Evolutionary conservation across 2,113 vertebrate species (phyloP), one percentile per base, ranked within the genome.

Genomic region (Carassius carassius): DNA sequence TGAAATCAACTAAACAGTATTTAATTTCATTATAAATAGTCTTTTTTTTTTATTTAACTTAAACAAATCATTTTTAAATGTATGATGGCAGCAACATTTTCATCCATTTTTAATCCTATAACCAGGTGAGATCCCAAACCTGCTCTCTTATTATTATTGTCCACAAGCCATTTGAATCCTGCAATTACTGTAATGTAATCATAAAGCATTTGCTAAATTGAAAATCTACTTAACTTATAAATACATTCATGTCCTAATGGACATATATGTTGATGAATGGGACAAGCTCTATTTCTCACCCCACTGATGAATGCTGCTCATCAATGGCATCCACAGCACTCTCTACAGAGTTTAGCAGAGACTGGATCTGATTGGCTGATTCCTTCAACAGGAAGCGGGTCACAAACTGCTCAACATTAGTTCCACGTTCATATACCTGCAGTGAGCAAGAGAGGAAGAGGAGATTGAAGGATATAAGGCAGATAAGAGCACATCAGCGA

Each of bases 371-470:
- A 94, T 93, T 99, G 32, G 98, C 97, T 0, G 97, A 98, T 92
- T 99, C 97, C 93, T 99, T 99, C 93, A 98, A 93, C 85, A 99
- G 94, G 92, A 99, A 99, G 58, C 97, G 97, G 0, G 98, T 98
- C 90, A 99, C 98, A 58, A 99, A 99, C 92, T 98, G 98, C 90
- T 99, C 97, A 94, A 99, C 95, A 0, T 96, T 96, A 92, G 94
- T 97, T 84, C 98, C 97, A 0, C 95, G 94, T 92, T 99, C 98
- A 0, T 99, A 99, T 8, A 99, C 97, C 98, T 99, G 93, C 0
- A 14, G 62, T 4, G 60, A 0, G 3, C 23, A 0, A 54, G 13
- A 6, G 21, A 54, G 7, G 21, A 56, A 75, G 58, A 65, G 41
- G 32, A 23, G 17, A 60, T 13, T 19, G 19, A 72, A 44, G 65